phyloP scores from a whole-genome alignment of 2,113 vertebrate species.

The Rhombomys opimus region DNA sequence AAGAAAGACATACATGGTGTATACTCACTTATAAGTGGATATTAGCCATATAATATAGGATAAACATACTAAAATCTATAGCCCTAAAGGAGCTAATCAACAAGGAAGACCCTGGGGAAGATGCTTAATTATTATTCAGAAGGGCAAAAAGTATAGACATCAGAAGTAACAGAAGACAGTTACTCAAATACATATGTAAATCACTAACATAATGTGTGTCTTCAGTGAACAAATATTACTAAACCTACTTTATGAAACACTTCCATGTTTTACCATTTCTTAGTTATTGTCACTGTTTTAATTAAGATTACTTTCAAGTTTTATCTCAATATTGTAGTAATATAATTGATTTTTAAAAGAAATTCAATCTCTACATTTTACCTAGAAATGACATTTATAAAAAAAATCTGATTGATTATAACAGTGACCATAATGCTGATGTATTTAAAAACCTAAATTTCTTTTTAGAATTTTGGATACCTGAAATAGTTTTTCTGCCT shows the following conservation, averaged over 20 bases:
- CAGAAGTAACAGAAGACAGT: background rate
- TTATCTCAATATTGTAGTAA: background rate
- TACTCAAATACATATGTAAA: background rate
- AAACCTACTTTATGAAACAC: background rate
- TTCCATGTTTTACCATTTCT: background rate
- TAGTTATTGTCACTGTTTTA: background rate
- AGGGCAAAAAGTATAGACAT: no score
- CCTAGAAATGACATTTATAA: background rate
- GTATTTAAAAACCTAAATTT: background rate
- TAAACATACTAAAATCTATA: no score
- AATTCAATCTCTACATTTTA: background rate
- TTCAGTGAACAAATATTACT: background rate
- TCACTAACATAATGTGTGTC: background rate
- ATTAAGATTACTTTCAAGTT: background rate
- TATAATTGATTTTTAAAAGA: background rate
- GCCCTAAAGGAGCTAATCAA: no score
- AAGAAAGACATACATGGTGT: no score
- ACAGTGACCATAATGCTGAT: background rate
- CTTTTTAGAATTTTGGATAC: background rate
- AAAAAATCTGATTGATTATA: background rate
- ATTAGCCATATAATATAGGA: no score
- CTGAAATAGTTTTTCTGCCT: background rate
- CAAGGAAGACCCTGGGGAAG: no score
- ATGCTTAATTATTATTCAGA: no score
- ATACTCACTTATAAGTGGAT: no score